These are phyloP conservation scores for Pseudococcus jackbeardsleyi DNA, from an alignment of 2,888 invertebrate genomes.

Conservation along the genomic window DNA sequence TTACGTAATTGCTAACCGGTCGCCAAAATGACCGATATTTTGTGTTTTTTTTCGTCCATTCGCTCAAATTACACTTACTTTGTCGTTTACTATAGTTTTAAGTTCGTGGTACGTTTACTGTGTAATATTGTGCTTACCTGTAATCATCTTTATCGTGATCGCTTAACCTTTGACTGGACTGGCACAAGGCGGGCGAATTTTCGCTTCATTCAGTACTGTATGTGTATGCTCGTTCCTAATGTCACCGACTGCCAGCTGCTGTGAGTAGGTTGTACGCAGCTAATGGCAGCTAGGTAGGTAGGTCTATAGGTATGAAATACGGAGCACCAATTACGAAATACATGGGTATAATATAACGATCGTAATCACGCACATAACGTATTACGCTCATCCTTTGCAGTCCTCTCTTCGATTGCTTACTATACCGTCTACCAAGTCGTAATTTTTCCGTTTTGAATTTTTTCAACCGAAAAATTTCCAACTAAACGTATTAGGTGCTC, in stretches of 20 bases:
- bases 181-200: background rate
- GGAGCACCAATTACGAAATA: background rate
- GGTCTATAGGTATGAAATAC: no score
- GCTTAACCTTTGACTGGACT: background rate
- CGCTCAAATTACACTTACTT: background rate
- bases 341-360: background rate
- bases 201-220: no score
- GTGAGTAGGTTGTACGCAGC: no score
- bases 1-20: background rate
- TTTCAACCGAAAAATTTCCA: background rate
- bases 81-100: background rate
- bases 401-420: background rate
- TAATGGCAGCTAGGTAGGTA: no score
- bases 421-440: background rate
- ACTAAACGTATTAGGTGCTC: background rate
- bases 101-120: no score
- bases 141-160: background rate
- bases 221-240: background rate
- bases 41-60: background rate
- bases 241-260: background rate
- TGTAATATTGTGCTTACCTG: no score
- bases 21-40: background rate
- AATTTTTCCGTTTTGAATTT: background rate
- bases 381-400: background rate
- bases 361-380: conserved; percentile 27